Evolutionary conservation across 2,797 vertebrate genomes (phyloP), one percentile per base, ranked within the genome.

Genomic region (Denticeps clupeoides): DNA sequence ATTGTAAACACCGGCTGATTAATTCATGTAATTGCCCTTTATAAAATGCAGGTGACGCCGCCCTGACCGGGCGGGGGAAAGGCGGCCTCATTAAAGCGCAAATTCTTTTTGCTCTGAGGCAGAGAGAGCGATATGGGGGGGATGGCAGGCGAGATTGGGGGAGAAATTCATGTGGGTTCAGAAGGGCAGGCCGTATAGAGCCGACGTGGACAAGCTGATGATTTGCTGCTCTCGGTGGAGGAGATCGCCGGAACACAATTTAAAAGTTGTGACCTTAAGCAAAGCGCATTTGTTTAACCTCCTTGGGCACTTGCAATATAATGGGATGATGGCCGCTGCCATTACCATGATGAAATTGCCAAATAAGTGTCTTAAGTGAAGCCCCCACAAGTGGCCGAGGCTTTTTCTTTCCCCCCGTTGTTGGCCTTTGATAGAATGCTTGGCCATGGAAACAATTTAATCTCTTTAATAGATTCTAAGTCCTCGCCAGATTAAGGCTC

Each of bases 331-430:
- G 68, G 77, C 59, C 64, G 46, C 67, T 64, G 74, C 83, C 75
- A 81, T 78, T 74, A 82, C 62, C 64, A 75, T 85, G 81, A 87
- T 87, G 82, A 87, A 88, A 82, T 81, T 68, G 71, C 67, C 79
- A 78, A 77, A 83, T 85, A 76, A 83, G 65, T 83, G 77, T 82
- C 74, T 82, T 45, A 52, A 63, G 70, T 64, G 61, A 75, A 75
- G 76, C 73, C 69, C 57, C 57, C 68, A 64, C 67, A 74, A 71
- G 72, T 79, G 65, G 72, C 58, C 33, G 12, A 19, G 65, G 43
- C 59, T 71, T 73, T 73, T 70, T 75, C 85, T 88, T 83, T n/a
- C n/a, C n/a, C n/a, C n/a, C n/a, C n/a, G n/a, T n/a, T 78, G 75
- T 71, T 72, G 77, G 72, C 70, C 71, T 45, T 62, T 78, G 84